A percentile compares a stretch with the other conserved stretches of the same genome.
phyloP scores from a whole-genome alignment of 2,888 invertebrate genomes.

The Bombylius discolor region DNA sequence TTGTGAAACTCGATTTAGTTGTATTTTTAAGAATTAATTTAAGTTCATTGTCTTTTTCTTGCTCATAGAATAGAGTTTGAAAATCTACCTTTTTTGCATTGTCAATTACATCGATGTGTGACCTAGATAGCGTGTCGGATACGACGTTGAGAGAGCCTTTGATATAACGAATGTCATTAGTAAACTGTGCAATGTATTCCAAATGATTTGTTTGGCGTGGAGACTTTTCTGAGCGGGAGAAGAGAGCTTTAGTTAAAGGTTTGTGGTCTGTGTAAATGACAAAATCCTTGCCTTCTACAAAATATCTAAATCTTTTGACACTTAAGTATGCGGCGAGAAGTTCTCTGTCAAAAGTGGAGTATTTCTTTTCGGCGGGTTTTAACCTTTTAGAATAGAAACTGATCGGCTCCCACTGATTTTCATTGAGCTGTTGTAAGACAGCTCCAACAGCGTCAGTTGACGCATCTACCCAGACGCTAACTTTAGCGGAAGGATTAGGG shows the following conservation, averaged over 20 bases:
- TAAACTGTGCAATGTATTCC: not conserved
- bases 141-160: not conserved
- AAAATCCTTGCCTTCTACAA: not conserved
- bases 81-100: no score
- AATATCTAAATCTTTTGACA: not conserved
- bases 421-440: not conserved
- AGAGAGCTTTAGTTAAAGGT: conserved; percentile 1
- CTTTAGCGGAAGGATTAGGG: conserved; percentile 1
- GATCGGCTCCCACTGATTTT: not conserved
- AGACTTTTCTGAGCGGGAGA: not conserved
- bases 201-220: not conserved
- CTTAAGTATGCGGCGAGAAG: not conserved
- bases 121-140: not conserved
- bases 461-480: conserved; percentile 4
- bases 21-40: not conserved
- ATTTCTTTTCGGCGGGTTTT: not conserved
- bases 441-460: conserved; percentile 2
- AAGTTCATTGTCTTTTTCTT: not conserved
- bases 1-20: not conserved
- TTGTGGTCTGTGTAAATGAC: not conserved
- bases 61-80: not conserved
- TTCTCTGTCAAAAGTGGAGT: not conserved
- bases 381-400: conserved; percentile 2
- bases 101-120: not conserved
- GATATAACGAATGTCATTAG: not conserved